Percentiles rank a stretch among this genome's conserved stretches.
Conservation (phyloP, 2,113 vertebrate genomes). For the Pseudolaguvia tuberculata region DNA sequence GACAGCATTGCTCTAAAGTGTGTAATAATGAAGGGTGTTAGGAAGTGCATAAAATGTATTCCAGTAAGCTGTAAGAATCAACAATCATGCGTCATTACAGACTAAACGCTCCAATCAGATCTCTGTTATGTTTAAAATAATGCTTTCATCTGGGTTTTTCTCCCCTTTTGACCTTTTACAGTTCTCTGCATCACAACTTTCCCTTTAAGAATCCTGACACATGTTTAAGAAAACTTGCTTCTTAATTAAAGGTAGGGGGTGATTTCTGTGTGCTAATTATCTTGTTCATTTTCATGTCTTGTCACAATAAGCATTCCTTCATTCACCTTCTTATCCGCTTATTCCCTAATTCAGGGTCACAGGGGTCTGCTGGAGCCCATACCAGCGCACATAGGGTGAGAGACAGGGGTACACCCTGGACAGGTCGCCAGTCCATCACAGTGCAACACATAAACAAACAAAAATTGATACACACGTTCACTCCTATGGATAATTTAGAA, state of each 20-base stretch:
- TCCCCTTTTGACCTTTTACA: neutral
- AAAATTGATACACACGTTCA: too few relatives aligned
- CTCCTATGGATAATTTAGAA: too few relatives aligned
- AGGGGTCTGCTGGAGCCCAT: too few relatives aligned
- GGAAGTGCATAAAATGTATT: neutral
- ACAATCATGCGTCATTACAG: neutral
- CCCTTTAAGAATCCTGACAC: neutral
- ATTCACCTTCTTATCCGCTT: too few relatives aligned
- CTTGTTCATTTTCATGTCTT: neutral
- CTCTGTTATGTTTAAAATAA: too few relatives aligned
- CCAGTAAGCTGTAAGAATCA: neutral
- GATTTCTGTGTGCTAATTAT: neutral
- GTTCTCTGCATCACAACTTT: neutral
- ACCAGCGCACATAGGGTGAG: too few relatives aligned
- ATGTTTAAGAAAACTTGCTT: neutral
- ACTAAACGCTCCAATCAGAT: neutral
- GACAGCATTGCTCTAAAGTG: neutral
- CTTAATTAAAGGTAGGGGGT: neutral
- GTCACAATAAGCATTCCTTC: neutral
- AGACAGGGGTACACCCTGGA: too few relatives aligned
- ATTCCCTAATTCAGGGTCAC: too few relatives aligned
- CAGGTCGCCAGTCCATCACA: too few relatives aligned
- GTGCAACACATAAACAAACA: too few relatives aligned
- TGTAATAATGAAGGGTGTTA: neutral
- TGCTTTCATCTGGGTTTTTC: neutral